These are phyloP conservation scores for Cyrtodaria siliqua DNA, from an alignment of 2,888 invertebrate species.

Conservation along the genomic window DNA sequence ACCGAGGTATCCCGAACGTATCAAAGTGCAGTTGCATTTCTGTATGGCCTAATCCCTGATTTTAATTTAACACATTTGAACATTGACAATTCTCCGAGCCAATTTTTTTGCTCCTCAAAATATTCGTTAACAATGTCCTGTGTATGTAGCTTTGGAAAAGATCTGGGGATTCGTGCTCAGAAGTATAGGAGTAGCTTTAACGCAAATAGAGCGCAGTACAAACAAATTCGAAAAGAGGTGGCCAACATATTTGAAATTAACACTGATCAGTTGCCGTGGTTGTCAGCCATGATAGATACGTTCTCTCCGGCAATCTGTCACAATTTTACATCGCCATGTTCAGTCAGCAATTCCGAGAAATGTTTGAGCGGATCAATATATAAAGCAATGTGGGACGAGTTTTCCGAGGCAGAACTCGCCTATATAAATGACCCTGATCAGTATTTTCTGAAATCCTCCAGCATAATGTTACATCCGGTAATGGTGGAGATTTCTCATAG, in stretches of 20 bases:
- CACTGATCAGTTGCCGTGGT: conserved; percentile 88
- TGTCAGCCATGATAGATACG: conserved; percentile 92
- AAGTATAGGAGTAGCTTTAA: conserved; percentile 29
- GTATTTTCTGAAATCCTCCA: conserved; percentile 87
- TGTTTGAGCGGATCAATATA: conserved; percentile 72
- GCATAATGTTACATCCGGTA: conserved; percentile 93
- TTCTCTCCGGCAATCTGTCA: conserved; percentile 95
- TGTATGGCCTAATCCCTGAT: conserved; percentile 90
- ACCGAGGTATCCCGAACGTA: conserved; percentile 96
- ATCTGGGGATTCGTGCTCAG: conserved; percentile 84
- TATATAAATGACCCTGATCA: conserved; percentile 41
- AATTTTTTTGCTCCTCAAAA: conserved; percentile 84
- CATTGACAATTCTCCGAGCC: conserved; percentile 85
- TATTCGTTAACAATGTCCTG: conserved; percentile 91
- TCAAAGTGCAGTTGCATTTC: conserved; percentile 94
- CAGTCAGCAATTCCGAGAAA: conserved; percentile 84
- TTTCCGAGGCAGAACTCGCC: conserved; percentile 63
- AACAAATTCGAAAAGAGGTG: conserved; percentile 91
- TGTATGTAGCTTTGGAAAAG: conserved; percentile 91
- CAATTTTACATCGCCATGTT: conserved; percentile 92
- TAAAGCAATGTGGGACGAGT: conserved; percentile 69
- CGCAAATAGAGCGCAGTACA: conserved; percentile 87
- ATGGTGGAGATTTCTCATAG: conserved; percentile 90
- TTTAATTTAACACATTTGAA: conserved; percentile 90
- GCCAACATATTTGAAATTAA: conserved; percentile 88